Evolutionary conservation across 2,113 vertebrate species (phyloP).

Genomic region (Syngnathus floridae): DNA sequence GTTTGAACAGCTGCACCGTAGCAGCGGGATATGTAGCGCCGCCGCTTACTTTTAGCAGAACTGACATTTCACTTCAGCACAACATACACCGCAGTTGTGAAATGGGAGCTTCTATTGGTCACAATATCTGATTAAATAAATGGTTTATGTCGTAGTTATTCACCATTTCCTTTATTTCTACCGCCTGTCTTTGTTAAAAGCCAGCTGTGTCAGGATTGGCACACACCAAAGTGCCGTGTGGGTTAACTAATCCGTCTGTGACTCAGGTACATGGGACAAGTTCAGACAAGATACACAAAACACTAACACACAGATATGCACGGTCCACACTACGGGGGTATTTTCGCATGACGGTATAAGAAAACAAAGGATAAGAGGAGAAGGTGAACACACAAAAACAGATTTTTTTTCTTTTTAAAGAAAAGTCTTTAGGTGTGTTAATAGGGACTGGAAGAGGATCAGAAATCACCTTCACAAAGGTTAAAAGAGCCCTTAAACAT

Average conservation of each 20-base stretch:
- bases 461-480: constrained; percentile 2
- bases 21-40: constrained; percentile 62
- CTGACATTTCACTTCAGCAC: constrained; percentile 68
- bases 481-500: constrained; percentile 14
- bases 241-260: constrained; percentile 63
- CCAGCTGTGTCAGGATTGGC: constrained; percentile 30
- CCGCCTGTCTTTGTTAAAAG: constrained; percentile 1
- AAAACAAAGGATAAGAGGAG: constrained; percentile 60
- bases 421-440: constrained; percentile 29
- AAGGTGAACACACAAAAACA: constrained; percentile 45
- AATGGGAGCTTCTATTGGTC: constrained; percentile 16
- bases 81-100: constrained; percentile 42
- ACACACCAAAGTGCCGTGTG: constrained; percentile 31
- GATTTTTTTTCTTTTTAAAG: no score
- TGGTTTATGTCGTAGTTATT: constrained; percentile 15
- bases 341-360: constrained; percentile 60
- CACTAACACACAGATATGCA: constrained; percentile 37
- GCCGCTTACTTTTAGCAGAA: constrained; percentile 62
- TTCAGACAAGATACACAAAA: constrained; percentile 64
- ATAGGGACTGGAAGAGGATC: not conserved
- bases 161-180: constrained; percentile 12
- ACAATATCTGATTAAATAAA: constrained; percentile 15
- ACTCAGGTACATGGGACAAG: constrained; percentile 66
- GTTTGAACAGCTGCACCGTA: constrained; percentile 76
- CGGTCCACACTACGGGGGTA: constrained; percentile 50